phyloP scores from a whole-genome alignment of 2,888 invertebrate genomes.

The Rambutsinella grinnellia region DNA sequence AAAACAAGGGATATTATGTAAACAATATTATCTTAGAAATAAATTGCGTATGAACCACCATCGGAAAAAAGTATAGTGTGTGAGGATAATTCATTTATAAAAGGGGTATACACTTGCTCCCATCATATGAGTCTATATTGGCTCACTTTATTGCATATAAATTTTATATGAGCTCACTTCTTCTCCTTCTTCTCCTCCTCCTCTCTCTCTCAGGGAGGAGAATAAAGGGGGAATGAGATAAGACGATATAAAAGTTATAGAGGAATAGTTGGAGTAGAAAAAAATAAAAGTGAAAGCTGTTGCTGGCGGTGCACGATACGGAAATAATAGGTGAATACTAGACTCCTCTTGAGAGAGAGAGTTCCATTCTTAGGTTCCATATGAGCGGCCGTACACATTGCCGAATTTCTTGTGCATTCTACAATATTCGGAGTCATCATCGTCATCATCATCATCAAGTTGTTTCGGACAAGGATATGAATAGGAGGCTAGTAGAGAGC shows the following conservation, averaged over 20 bases:
- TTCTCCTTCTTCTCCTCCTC: neutral
- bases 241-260: neutral
- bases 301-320: neutral
- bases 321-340: neutral
- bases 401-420: too few species aligned
- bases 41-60: neutral
- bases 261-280: neutral
- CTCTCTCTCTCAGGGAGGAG: neutral
- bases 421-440: neutral
- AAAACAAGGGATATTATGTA: neutral
- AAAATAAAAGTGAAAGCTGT: neutral
- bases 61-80: neutral
- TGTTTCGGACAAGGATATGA: neutral
- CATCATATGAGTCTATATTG: neutral
- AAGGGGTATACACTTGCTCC: neutral
- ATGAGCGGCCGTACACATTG: too few species aligned
- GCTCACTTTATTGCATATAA: neutral
- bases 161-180: conserved; percentile 3
- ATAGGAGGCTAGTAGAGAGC: too few species aligned
- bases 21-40: neutral
- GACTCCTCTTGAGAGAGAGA: too few species aligned
- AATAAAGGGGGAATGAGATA: neutral
- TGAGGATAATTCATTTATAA: neutral
- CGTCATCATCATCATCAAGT: neutral
- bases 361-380: too few species aligned